Conservation (phyloP, 2,797 vertebrate species). For the Platyrinchus mystaceus region DNA sequence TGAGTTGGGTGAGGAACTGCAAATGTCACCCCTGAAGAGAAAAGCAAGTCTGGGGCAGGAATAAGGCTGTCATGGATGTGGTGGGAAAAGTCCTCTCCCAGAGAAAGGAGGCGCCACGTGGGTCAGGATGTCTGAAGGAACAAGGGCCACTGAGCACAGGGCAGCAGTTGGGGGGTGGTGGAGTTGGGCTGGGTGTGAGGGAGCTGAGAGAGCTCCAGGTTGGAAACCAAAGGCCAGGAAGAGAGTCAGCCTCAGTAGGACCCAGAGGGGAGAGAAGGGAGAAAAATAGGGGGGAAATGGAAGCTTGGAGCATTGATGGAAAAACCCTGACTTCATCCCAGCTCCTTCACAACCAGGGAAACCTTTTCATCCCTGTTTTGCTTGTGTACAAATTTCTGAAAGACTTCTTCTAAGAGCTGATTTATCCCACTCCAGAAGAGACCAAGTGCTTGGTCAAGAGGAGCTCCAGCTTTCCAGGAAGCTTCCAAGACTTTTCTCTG, state of each 20-base stretch:
- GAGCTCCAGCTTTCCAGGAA: not conserved
- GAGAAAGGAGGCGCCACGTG: not conserved
- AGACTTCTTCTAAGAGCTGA: not conserved
- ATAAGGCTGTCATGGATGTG: not conserved
- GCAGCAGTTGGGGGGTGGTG: not conserved
- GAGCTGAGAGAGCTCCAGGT: not conserved
- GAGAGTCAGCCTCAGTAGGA: not conserved
- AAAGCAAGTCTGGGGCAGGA: not conserved
- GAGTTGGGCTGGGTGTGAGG: not conserved
- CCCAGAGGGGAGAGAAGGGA: not conserved
- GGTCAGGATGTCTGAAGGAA: not conserved
- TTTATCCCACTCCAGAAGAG: not conserved
- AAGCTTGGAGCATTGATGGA: not conserved
- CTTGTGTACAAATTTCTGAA: not conserved
- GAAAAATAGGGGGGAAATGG: not conserved
- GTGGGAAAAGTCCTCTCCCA: not conserved
- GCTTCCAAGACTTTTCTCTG: not conserved
- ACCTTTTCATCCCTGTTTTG: not conserved
- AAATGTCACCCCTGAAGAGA: fast-evolving
- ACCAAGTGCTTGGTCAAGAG: not conserved
- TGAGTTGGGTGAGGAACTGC: not conserved
- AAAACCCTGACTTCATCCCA: not conserved
- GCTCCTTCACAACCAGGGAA: not conserved
- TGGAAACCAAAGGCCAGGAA: not conserved
- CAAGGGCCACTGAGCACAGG: not conserved